Percentiles rank a stretch among this genome's conserved stretches.
phyloP scores from a whole-genome alignment of 2,113 vertebrate genomes.

The Nyctereutes procyonoides region DNA sequence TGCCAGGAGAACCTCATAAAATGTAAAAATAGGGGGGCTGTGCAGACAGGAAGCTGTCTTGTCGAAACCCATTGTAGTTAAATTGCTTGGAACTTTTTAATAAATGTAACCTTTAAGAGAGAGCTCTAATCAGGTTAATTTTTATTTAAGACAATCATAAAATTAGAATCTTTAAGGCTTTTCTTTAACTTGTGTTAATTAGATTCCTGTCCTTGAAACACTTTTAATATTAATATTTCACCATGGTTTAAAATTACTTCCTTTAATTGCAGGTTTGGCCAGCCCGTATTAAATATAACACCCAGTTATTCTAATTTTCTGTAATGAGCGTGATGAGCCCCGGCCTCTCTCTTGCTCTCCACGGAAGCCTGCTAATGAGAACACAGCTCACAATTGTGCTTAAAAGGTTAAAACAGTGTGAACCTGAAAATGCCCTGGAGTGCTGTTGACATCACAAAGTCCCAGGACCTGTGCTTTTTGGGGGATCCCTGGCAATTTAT shows the following conservation, averaged over 20 bases:
- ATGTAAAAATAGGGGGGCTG: conserved; percentile 83
- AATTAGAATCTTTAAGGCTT: conserved; percentile 76
- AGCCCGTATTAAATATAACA: conserved; percentile 51
- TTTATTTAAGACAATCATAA: conserved; percentile 85
- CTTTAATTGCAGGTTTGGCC: conserved; percentile 65
- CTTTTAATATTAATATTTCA: conserved; percentile 76
- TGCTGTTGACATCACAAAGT: background rate
- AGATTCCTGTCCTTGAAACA: conserved; percentile 70
- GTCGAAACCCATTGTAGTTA: conserved; percentile 84
- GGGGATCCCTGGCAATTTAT: background rate
- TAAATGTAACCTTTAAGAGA: conserved; percentile 86
- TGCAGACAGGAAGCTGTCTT: conserved; percentile 81
- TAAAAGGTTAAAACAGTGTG: conserved; percentile 51
- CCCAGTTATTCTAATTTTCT: conserved; percentile 45
- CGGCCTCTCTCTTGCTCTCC: background rate
- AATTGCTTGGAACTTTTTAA: conserved; percentile 85
- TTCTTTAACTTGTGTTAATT: conserved; percentile 77
- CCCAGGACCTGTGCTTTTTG: background rate
- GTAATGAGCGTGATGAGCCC: conserved; percentile 12
- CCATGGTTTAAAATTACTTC: conserved; percentile 68
- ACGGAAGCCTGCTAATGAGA: conserved; percentile 63
- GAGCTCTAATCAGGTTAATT: conserved; percentile 84
- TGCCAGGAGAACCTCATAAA: conserved; percentile 84
- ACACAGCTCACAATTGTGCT: conserved; percentile 18
- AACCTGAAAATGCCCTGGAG: background rate